Evolutionary conservation across 2,888 invertebrate species (phyloP).

Genomic region (Hemaris fuciformis): DNA sequence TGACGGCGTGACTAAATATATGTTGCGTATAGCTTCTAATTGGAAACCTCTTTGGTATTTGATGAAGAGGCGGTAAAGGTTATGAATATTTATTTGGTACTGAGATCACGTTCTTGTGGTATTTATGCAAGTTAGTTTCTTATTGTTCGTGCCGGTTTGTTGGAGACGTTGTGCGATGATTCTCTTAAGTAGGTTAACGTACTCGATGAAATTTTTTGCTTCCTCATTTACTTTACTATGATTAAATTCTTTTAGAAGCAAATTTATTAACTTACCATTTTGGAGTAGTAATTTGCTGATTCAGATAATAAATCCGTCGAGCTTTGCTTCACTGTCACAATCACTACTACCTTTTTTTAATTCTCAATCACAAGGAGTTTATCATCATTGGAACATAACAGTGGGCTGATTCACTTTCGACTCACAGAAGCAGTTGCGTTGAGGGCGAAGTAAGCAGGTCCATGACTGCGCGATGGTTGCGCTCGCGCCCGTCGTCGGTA

Average conservation of each 20-base stretch:
- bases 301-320: conserved; percentile 54
- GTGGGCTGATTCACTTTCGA: conserved; percentile 59
- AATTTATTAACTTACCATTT: conserved; percentile 54
- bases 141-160: conserved; percentile 47
- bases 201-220: conserved; percentile 54
- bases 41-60: background rate
- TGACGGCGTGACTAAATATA: background rate
- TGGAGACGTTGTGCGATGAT: conserved; percentile 37
- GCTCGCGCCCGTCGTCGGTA: conserved; percentile 59
- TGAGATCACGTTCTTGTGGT: conserved; percentile 5
- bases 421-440: conserved; percentile 43
- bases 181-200: conserved; percentile 57
- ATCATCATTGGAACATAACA: conserved; percentile 64
- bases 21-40: background rate
- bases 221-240: conserved; percentile 30
- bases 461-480: conserved; percentile 61
- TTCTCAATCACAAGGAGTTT: conserved; percentile 50
- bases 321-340: conserved; percentile 59
- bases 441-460: conserved; percentile 44
- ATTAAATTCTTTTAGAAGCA: conserved; percentile 14
- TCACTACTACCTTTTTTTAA: conserved; percentile 45
- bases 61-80: background rate
- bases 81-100: conserved; percentile 6
- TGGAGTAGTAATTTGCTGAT: conserved; percentile 37
- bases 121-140: conserved; percentile 14